Evolutionary conservation across 2,888 invertebrate genomes (phyloP).

Genomic region (Aromia moschata): DNA sequence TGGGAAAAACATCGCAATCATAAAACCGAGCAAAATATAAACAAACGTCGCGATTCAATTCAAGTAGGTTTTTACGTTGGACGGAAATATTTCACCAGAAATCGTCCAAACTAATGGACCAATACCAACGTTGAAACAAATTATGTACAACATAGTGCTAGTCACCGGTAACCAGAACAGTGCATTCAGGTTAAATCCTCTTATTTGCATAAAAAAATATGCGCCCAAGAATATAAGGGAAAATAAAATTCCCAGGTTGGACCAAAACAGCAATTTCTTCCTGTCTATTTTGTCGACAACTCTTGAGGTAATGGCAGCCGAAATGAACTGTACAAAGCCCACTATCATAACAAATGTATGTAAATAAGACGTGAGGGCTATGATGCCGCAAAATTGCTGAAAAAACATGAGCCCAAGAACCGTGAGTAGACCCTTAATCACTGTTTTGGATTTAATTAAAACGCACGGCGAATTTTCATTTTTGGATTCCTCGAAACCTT

Average conservation of each 20-base stretch:
- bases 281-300: conserved; percentile 82
- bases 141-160: conserved; percentile 75
- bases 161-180: conserved; percentile 76
- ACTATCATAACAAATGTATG: conserved; percentile 74
- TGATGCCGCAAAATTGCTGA: conserved; percentile 69
- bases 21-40: conserved; percentile 54
- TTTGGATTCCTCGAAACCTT: conserved; percentile 34
- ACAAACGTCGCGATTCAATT: conserved; percentile 49
- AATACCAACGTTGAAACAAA: conserved; percentile 74
- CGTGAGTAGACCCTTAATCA: conserved; percentile 56
- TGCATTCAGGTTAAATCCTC: conserved; percentile 28
- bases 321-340: conserved; percentile 72
- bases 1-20: conserved; percentile 67
- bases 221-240: conserved; percentile 59
- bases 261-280: conserved; percentile 74
- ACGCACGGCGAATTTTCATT: conserved; percentile 5
- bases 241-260: conserved; percentile 71
- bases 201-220: conserved; percentile 42
- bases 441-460: conserved; percentile 28
- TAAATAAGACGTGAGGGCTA: conserved; percentile 80
- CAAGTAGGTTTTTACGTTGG: conserved; percentile 77
- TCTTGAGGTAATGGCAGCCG: conserved; percentile 74
- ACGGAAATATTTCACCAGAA: conserved; percentile 82
- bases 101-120: conserved; percentile 85
- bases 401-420: conserved; percentile 52